Evolutionary conservation across 2,113 vertebrate genomes (phyloP), one percentile per base, ranked within the genome.

Genomic region (Tetrao urogallus): DNA sequence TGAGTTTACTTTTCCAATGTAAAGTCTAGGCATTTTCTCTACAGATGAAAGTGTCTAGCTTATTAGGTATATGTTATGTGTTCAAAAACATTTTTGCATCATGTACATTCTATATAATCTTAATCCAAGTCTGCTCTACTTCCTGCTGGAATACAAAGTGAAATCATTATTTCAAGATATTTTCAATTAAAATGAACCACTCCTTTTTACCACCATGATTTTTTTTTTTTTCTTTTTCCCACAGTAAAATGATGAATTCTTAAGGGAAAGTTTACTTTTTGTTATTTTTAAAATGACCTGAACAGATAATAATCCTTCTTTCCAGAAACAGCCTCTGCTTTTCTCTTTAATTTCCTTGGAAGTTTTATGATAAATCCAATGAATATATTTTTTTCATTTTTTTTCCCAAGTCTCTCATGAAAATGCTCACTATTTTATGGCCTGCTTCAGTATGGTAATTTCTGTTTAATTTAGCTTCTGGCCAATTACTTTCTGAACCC

Each of bases 11-110:
- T 94, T 90, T 87, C 66, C 83, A 82, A 6, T 54, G 58, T 81
- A 88, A 94, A 92, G 27, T 75, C 61, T 84, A 69, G 80, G 74
- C 36, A 40, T 92, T 88, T 86, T 76, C 90, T 63, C 36, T 92
- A 25, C 30, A 72, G 52, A 10, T 4, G 22, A 83, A 80, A 90
- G 72, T 54, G 30, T 92, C 63, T 93, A 0, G 70, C 40, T 70
- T 92, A 19, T 43, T 43, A 61, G 28, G 30, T 72, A 54, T 71
- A 30, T 69, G 20, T 77, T 83, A 58, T 14, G 8, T 20, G 92
- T 93, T 75, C 40, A 81, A 72, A 94, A 94, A n/a, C 13, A 64
- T 61, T 86, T 92, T 50, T 14, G 1, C 67, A n/a, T 77, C 11
- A 30, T 65, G 43, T 34, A 72, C 86, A 30, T 94, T 30, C 48